Conservation (phyloP, 2,113 vertebrate species). For the Thomomys bottae region DNA sequence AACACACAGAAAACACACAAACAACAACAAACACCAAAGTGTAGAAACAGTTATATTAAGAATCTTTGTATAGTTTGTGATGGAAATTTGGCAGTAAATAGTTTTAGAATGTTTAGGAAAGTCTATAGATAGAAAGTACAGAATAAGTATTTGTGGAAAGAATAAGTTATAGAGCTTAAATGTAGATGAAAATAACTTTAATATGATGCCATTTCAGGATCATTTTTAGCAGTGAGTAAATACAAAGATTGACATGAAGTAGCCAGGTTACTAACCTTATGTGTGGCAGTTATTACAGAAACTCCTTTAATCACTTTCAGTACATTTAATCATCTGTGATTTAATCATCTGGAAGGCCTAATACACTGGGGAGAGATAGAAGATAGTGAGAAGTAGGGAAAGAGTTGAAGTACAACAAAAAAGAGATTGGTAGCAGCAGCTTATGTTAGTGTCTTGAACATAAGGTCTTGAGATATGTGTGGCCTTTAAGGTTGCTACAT, state of each 20-base stretch:
- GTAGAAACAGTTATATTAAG: background rate
- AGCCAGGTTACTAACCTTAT: background rate
- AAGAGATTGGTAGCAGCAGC: background rate
- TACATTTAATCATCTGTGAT: background rate
- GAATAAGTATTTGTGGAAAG: conserved; percentile 36
- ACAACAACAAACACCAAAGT: background rate
- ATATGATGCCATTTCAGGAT: background rate
- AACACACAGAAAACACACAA: no score
- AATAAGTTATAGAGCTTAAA: background rate
- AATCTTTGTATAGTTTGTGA: background rate
- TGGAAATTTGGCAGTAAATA: conserved; percentile 44
- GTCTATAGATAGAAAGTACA: background rate
- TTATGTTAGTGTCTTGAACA: background rate
- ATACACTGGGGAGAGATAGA: background rate
- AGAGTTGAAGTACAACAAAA: no score
- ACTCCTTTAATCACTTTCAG: background rate
- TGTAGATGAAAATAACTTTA: conserved; percentile 14
- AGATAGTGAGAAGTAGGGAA: background rate
- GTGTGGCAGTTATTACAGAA: background rate
- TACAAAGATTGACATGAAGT: conserved; percentile 16
- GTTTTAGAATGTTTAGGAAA: conserved; percentile 12
- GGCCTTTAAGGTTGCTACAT: background rate
- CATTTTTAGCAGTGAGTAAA: conserved; percentile 23
- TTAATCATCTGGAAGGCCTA: background rate
- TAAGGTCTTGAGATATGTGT: background rate